Evolutionary conservation across 2,113 vertebrate genomes (phyloP), one percentile per base, ranked within the genome.

Genomic region (Sterna hirundo): DNA sequence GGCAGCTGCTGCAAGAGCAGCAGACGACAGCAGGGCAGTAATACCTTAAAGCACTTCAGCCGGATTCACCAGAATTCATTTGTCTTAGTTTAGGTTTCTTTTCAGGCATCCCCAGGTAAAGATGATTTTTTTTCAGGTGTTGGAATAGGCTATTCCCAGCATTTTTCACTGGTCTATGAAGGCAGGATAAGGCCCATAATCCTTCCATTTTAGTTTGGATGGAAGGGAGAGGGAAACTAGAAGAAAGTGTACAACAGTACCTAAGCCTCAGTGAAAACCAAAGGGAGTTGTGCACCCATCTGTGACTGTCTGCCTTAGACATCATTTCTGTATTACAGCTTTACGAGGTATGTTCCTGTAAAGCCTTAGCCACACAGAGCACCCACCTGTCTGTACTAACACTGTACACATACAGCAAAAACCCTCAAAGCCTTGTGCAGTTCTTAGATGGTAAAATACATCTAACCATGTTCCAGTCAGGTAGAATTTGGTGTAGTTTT

Each of bases 41-140:
- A 97, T 96, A 80, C 86, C 88, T 95, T 96, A 92, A 97, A 94
- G 94, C 83, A 95, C 91, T 95, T 97, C 91, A 97, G 93, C 91
- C 80, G 68, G 93, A 94, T 96, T 97, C 95, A 83, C 76, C 64
- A 86, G 93, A 95, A 97, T 87, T 95, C 78, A 79, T 93, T 94
- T 92, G 95, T 95, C 95, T 91, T 40, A 61, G 27, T 74, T 81
- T 55, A 75, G 60, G 25, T 34, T 88, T 72, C 81, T 94, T 68
- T 57, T 58, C 83, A 88, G 60, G 38, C 36, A 47, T 49, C 62
- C 17, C 36, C 32, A 66, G 34, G 32, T 65, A 84, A 52, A 81
- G 68, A 77, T 27, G 0, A 7, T 47, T 51, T 91, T 64, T 76
- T 64, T 83, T 60, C 51, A 84, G 23, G 23, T 76, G 30, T 38